Evolutionary conservation across 2,888 invertebrate genomes (phyloP), one percentile per base, ranked within the genome.

Genomic region (Dynastes maya): DNA sequence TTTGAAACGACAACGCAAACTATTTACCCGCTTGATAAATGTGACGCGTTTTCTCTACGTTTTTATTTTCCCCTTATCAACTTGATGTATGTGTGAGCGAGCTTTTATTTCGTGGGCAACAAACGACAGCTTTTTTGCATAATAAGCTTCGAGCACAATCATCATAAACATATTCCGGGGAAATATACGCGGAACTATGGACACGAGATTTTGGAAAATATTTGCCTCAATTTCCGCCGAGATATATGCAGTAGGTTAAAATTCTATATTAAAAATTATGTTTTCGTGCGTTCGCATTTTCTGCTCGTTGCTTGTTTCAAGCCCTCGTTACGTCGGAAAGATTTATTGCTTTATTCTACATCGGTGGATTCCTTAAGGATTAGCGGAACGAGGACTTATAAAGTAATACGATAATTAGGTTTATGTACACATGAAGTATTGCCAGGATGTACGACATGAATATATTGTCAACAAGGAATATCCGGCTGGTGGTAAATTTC

Each of bases 1-100:
- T 40, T 45, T 40, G 27, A 45, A 16, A 74, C 58, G 71, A 53
- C 61, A 74, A 61, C 13, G 40, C 29, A 74, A 61, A 61, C 40
- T 74, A 74, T 74, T 74, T 74, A 61, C 72, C 27, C 27, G 45
- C 22, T 37, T 74, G 61, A 74, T 74, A 61, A 61, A 74, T 40
- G 72, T 74, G 72, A 61, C 72, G 27, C 55, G n/a, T 22, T 61
- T 61, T 74, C 16, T 61, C 61, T 27, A 22, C 72, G 16, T 40
- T 74, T 61, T 74, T 49, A 51, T 22, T 68, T 51, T 68, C 49
- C 51, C 22, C 51, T 13, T 11, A 51, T 68, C 49, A 68, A 68
- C 51, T 13, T 51, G 68, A 68, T 68, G 49, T 27, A 68, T 68
- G 29, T 51, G 51, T 68, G 22, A 16, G 13, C 27, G 51, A 27